A percentile compares a stretch with the other conserved stretches of the same genome.
Evolutionary conservation across 1,140 invertebrate species (phyloP).

Genomic region (Lethocerus indicus): DNA sequence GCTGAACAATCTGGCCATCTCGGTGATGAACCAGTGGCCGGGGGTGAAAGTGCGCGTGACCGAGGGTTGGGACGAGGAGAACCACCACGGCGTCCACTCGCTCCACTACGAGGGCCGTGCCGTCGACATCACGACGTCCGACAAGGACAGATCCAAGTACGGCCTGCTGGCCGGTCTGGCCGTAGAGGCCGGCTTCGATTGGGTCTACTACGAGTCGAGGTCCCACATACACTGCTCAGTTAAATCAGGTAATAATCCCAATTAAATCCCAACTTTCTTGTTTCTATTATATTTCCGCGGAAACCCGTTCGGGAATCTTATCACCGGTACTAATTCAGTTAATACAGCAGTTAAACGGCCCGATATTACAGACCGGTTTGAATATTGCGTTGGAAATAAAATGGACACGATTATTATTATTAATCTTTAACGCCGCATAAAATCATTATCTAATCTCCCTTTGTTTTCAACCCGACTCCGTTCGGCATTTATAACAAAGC

Average conservation of each 20-base stretch:
- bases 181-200: conserved; percentile 93
- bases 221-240: conserved; percentile 94
- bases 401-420: too few relatives aligned
- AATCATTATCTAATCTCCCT: too few relatives aligned
- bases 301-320: too few relatives aligned
- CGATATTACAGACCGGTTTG: too few relatives aligned
- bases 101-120: conserved; percentile 92
- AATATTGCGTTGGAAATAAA: too few relatives aligned
- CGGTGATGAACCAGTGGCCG: conserved; percentile 96
- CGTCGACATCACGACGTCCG: conserved; percentile 87
- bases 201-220: conserved; percentile 92
- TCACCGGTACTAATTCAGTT: too few relatives aligned
- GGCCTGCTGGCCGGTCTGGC: conserved; percentile 91
- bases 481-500: too few relatives aligned
- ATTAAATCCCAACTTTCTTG: too few relatives aligned
- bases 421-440: too few relatives aligned
- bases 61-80: conserved; percentile 89
- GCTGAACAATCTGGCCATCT: conserved; percentile 82
- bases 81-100: conserved; percentile 57
- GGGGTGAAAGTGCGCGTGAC: conserved; percentile 80
- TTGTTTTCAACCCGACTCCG: too few relatives aligned
- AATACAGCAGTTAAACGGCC: too few relatives aligned
- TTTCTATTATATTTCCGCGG: too few relatives aligned
- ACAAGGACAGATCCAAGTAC: conserved; percentile 80
- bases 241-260: conserved; percentile 87